Percentiles rank a stretch among this genome's conserved stretches.
Evolutionary conservation across 1,140 invertebrate genomes (phyloP).

Genomic region (Temnothorax curvispinosus): DNA sequence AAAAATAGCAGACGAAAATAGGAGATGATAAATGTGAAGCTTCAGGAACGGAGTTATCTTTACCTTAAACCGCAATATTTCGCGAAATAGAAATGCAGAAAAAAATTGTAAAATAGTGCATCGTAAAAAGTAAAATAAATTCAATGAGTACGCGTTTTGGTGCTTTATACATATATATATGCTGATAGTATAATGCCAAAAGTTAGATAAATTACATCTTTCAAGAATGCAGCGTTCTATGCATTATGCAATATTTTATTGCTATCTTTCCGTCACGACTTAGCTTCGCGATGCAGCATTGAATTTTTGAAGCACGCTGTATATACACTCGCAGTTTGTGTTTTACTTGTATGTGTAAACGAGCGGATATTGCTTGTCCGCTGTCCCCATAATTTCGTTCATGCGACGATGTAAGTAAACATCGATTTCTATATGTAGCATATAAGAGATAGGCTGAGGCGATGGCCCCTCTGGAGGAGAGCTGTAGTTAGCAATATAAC

Average conservation of each 20-base stretch:
- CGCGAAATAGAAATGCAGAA: constrained; percentile 46
- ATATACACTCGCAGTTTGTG: background rate
- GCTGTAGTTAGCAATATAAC: constrained; percentile 70
- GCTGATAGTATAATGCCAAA: background rate
- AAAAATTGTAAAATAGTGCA: constrained; percentile 5
- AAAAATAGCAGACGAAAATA: constrained; percentile 56
- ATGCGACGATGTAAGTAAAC: background rate
- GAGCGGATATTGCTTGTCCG: background rate
- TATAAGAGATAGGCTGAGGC: constrained; percentile 6
- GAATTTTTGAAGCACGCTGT: background rate
- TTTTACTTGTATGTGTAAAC: background rate
- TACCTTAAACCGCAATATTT: constrained; percentile 41
- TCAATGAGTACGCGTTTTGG: background rate
- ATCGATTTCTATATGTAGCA: constrained; percentile 22
- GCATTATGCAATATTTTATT: constrained; percentile 30
- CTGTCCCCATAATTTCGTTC: background rate
- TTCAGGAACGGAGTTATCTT: constrained; percentile 44
- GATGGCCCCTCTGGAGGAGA: constrained; percentile 47
- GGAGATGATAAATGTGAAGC: constrained; percentile 56
- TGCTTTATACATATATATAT: background rate
- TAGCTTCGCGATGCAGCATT: background rate
- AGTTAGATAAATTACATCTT: background rate
- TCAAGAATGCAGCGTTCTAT: background rate
- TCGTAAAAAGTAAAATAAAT: constrained; percentile 42
- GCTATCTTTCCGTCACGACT: constrained; percentile 1